A percentile compares a stretch with the other conserved stretches of the same genome.
phyloP scores from a whole-genome alignment of 2,797 vertebrate species.

The Microhierax caerulescens region DNA sequence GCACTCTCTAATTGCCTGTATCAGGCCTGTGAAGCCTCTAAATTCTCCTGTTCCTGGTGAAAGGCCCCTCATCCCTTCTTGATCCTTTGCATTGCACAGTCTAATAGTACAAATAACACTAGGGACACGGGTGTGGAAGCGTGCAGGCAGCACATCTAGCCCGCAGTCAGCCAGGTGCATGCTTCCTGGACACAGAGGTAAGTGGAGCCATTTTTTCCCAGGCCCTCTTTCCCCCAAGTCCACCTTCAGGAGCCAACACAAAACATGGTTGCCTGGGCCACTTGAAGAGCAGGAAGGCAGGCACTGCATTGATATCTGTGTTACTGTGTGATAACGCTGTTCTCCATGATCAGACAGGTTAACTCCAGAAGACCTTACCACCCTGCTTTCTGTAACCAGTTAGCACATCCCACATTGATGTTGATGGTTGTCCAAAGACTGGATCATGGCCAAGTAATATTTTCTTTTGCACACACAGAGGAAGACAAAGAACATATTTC shows the following conservation, averaged over 20 bases:
- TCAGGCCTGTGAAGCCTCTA: not conserved
- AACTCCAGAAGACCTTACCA: not conserved
- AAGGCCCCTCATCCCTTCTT: not conserved
- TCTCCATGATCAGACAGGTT: not conserved
- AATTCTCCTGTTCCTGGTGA: not conserved
- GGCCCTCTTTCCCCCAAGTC: not conserved
- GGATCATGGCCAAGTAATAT: not conserved
- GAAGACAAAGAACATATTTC: not conserved
- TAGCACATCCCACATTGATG: not conserved
- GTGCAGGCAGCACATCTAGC: not conserved
- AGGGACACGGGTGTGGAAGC: not conserved
- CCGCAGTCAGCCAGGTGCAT: not conserved
- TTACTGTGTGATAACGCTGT: not conserved
- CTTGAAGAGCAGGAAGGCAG: not conserved
- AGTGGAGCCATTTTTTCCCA: not conserved
- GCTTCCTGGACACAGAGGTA: not conserved
- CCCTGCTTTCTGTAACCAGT: not conserved
- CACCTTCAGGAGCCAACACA: not conserved
- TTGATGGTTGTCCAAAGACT: not conserved
- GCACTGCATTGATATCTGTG: fast-evolving
- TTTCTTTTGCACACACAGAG: not conserved
- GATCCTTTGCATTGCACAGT: fast-evolving
- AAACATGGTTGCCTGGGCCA: not conserved
- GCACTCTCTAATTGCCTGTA: not conserved
- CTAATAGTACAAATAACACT: not conserved